phyloP scores from a whole-genome alignment of 2,113 vertebrate species.

The Lophotis ruficrista region DNA sequence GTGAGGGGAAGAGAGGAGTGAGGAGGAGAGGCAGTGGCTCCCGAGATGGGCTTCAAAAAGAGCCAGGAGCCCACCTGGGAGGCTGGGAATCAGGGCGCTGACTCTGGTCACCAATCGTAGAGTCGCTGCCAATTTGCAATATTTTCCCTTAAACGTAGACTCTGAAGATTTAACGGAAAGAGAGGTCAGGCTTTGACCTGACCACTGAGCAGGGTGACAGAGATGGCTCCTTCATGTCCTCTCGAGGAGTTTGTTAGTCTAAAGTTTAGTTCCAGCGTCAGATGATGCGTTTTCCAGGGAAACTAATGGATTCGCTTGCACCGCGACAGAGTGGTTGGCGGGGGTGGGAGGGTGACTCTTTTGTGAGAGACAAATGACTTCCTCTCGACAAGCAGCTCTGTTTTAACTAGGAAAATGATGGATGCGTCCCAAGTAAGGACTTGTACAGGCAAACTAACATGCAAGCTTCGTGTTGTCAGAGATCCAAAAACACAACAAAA shows the following conservation, averaged over 20 bases:
- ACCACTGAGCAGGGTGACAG: conserved; percentile 30
- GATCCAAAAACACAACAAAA: neutral
- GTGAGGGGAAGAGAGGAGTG: neutral
- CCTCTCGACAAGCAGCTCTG: conserved; percentile 24
- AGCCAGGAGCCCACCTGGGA: neutral
- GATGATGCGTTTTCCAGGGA: conserved; percentile 50
- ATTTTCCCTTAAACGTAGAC: neutral
- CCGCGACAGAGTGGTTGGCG: neutral
- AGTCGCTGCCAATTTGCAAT: neutral
- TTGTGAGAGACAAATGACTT: conserved; percentile 61
- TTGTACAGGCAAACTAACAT: neutral
- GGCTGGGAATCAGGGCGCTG: neutral
- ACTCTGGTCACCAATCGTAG: neutral
- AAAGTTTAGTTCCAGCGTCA: conserved; percentile 12
- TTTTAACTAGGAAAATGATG: conserved; percentile 38
- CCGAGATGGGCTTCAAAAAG: neutral
- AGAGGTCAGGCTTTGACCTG: conserved; percentile 28
- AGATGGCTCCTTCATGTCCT: conserved; percentile 36
- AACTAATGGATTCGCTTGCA: conserved; percentile 48
- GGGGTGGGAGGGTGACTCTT: conserved; percentile 23
- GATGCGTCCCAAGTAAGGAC: neutral
- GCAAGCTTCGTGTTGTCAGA: neutral
- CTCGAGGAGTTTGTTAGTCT: conserved; percentile 9
- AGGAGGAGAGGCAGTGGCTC: neutral
- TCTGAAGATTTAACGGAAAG: conserved; percentile 35